Base-by-base conservation (phyloP, 1,140 invertebrate genomes). In the Euwallacea fornicatus region DNA sequence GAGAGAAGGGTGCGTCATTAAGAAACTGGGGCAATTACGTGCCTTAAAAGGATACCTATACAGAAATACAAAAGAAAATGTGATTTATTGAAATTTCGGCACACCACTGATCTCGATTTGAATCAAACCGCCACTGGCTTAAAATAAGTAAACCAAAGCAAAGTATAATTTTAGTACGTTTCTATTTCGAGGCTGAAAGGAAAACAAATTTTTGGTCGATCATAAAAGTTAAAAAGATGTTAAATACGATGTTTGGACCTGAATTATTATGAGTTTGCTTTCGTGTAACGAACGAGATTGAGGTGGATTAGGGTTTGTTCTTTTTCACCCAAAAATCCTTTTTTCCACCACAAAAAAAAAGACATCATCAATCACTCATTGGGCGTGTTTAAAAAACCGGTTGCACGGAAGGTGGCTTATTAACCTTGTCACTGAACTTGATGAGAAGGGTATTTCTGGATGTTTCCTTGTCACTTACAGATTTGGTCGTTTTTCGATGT, bases 141-240 rank as follows among this genome's bases (percentile, higher is more conserved):
- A 33, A 33, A 43, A 42, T 42, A 65, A 65, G 21, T 65, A 65
- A 65, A 65, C 63, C 50, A 65, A 65, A 54, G 63, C 63, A 0
- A 42, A 65, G 63, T 55, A 54, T 65, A 65, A 54, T 53, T 65
- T 65, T 65, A 65, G 63, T 65, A 41, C 63, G 63, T 65, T 65
- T 65, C 63, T 65, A 65, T 65, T 65, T 65, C 47, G 50, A 15
- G 46, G 8, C 64, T 21, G 64, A 66, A 66, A 66, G 54, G 64
- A 56, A 66, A 66, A 66, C 54, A 66, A 55, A 66, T 56, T 42
- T n/a, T 66, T 54, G 64, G 33, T 43, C 64, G 64, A 53, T 66
- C 47, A 66, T 66, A 66, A 66, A 66, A 66, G 55, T 66, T 66
- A 56, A 66, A 66, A 66, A 66, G 64, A 53, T 58, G 64, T 44